phyloP scores from a whole-genome alignment of 2,113 vertebrate species.

The Bothrops jararaca region DNA sequence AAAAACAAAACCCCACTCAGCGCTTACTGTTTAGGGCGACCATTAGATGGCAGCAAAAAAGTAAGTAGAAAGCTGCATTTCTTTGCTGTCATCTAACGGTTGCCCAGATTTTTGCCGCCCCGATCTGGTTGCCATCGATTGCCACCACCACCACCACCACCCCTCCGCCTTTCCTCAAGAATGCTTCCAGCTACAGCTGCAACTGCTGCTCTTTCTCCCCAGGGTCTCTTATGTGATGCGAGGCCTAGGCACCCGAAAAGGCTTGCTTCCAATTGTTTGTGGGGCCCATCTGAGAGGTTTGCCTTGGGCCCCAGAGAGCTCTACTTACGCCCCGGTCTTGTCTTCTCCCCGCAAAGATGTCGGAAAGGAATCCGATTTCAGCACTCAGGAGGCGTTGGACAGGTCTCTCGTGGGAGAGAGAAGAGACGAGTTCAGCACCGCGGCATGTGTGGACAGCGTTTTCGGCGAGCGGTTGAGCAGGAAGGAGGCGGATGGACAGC shows the following conservation, averaged over 20 bases:
- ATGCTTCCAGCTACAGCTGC: not conserved
- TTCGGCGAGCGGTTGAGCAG: slow-evolving; percentile 38
- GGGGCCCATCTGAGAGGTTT: not conserved
- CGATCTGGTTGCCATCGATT: not conserved
- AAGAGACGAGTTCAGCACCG: not conserved
- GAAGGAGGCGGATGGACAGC: slow-evolving; percentile 40
- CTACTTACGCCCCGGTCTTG: not conserved
- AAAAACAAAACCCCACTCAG: too few species aligned
- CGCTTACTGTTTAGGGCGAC: not conserved
- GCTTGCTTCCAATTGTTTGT: not conserved
- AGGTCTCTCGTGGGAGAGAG: not conserved
- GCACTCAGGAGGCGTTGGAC: slow-evolving; percentile 10
- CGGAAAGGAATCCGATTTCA: slow-evolving; percentile 13
- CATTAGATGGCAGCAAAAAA: not conserved
- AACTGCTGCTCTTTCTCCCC: not conserved
- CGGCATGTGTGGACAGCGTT: not conserved
- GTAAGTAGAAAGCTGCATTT: not conserved
- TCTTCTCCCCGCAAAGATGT: not conserved
- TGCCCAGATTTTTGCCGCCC: not conserved
- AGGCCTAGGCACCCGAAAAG: not conserved
- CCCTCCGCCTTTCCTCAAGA: not conserved
- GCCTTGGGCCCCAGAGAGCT: not conserved
- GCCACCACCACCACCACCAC: too few species aligned
- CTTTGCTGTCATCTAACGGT: not conserved
- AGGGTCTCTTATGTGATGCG: not conserved